Percentiles rank a stretch among this genome's conserved stretches.
These are phyloP conservation scores for Nipponia nippon DNA, from an alignment of 2,113 vertebrate genomes.

Conservation along the genomic window DNA sequence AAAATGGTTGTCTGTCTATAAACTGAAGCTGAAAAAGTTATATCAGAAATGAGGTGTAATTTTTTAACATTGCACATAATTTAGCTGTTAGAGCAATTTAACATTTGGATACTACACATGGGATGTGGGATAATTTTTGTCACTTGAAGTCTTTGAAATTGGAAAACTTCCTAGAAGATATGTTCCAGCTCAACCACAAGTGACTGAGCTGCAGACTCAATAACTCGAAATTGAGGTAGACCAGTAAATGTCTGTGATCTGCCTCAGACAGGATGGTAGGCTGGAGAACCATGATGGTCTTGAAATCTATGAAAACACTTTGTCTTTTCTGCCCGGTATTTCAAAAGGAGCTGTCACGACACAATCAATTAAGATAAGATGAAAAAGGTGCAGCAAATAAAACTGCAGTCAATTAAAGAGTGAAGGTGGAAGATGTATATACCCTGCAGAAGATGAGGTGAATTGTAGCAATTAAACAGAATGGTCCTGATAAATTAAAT, in stretches of 20 bases:
- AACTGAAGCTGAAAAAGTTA: conserved; percentile 24
- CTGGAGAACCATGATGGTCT: not conserved
- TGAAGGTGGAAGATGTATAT: not conserved
- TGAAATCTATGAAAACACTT: not conserved
- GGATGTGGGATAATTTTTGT: conserved; percentile 55
- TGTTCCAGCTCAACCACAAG: conserved; percentile 22
- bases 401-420: not conserved
- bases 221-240: not conserved
- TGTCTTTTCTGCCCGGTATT: not conserved
- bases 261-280: not conserved
- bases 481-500: conserved; percentile 12
- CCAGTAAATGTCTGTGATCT: not conserved
- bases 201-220: conserved; percentile 33
- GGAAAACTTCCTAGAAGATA: conserved; percentile 51
- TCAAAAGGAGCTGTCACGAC: not conserved
- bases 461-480: not conserved
- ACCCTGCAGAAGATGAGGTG: not conserved
- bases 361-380: not conserved
- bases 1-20: not conserved
- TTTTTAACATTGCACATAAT: conserved; percentile 41
- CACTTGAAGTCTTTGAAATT: conserved; percentile 43
- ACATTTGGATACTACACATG: conserved; percentile 34
- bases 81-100: conserved; percentile 51
- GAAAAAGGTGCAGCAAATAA: not conserved
- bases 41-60: conserved; percentile 31